Conservation (phyloP, 1,140 invertebrate species). For the Chironomus tepperi region DNA sequence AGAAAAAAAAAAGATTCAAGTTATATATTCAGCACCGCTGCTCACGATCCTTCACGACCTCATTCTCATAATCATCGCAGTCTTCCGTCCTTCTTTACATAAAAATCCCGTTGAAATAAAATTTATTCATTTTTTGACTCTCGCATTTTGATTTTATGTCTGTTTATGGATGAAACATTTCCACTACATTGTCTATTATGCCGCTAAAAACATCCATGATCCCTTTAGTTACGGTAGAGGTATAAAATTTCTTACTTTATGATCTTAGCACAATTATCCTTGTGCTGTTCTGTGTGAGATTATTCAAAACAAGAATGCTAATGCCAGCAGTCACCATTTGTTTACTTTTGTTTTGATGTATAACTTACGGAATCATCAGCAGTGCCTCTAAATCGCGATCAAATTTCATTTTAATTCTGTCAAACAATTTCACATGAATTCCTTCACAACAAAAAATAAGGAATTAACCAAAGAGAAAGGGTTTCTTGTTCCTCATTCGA, state of each 20-base stretch:
- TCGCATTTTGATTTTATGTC: background rate
- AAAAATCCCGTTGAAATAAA: background rate
- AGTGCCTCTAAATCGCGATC: background rate
- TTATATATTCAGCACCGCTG: background rate
- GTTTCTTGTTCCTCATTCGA: no score
- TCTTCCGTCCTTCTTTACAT: background rate
- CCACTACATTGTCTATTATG: background rate
- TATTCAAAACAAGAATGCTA: background rate
- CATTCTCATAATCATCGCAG: background rate
- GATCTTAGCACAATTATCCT: background rate
- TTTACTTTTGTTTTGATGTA: slow-evolving; percentile 21
- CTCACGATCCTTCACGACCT: slow-evolving; percentile 4
- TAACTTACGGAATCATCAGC: slow-evolving; percentile 11
- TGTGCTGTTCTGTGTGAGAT: background rate
- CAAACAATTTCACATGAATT: no score
- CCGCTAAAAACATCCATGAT: slow-evolving; percentile 13
- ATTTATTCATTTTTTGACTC: background rate
- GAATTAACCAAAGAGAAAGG: no score
- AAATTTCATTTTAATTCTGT: background rate
- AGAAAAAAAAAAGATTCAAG: slow-evolving; percentile 1
- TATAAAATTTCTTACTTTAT: background rate
- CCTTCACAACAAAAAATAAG: no score
- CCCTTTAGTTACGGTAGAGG: background rate
- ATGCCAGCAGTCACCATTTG: background rate
- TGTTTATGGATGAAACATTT: no score